Evolutionary conservation across 2,888 invertebrate genomes (phyloP), one percentile per base, ranked within the genome.

Genomic region (Nesidiocoris tenuis): DNA sequence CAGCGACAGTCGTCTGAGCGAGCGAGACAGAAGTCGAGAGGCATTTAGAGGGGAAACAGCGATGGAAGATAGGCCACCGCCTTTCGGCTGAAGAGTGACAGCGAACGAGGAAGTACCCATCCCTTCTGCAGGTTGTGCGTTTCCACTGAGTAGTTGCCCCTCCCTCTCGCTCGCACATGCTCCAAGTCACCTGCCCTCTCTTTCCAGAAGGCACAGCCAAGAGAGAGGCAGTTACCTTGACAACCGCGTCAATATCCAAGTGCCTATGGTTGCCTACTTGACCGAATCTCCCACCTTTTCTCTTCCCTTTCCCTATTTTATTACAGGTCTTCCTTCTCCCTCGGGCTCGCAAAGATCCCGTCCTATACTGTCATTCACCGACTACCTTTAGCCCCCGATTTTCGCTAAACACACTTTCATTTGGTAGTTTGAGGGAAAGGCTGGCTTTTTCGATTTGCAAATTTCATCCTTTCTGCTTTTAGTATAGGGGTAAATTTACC

Each of bases 181-280:
- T 39, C 39, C 12, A 39, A 39, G 39, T 39, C n/a, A n/a, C n/a
- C n/a, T n/a, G n/a, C n/a, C 39, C 39, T 39, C 39, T 39, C 39
- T 12, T 39, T 39, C 39, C 39, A n/a, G 39, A 39, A 39, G 39
- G 12, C 3, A 39, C 39, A 39, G 39, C 5, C 39, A 21, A 65
- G 22, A 67, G 70, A 59, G 70, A 70, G 70, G 70, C 59, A 70
- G 72, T 72, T 72, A 54, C 72, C 72, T 61, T 72, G 72, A 72
- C 72, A 63, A 72, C 72, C 25, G 61, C 72, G 72, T 72, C 72
- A 61, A 72, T 72, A 72, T 21, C 61, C 72, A 72, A 72, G 57
- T 61, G 54, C 72, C 72, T 72, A 59, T 24, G 56, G 70, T 59
- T 17, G 70, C 59, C 70, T 56, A 63, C 72, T 72, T 72, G 72